Conservation (phyloP, 2,888 invertebrate species). For the Dioctria rufipes region DNA sequence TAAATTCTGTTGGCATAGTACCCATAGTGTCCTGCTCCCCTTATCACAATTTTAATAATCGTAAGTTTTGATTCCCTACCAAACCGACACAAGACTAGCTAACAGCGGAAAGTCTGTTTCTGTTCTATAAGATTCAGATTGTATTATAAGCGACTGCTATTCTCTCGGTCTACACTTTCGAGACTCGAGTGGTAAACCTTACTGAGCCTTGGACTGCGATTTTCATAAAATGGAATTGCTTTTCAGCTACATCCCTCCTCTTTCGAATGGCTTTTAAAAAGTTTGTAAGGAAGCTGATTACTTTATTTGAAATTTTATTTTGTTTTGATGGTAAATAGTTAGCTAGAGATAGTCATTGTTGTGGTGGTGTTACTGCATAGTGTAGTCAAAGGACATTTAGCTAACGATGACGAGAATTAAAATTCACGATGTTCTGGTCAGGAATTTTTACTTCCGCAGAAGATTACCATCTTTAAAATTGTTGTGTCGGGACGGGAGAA, state of each 20-base stretch:
- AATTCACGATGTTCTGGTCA: neutral
- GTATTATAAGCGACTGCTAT: no score
- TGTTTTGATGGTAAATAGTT: slow-evolving; percentile 42
- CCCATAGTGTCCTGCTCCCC: slow-evolving; percentile 21
- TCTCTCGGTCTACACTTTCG: neutral
- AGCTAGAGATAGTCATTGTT: neutral
- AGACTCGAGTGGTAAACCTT: neutral
- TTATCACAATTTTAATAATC: slow-evolving; percentile 46
- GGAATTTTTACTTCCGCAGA: no score
- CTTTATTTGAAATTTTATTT: slow-evolving; percentile 38
- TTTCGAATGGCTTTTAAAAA: slow-evolving; percentile 36
- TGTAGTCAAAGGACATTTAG: neutral
- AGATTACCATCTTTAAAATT: no score
- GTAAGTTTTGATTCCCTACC: slow-evolving; percentile 47
- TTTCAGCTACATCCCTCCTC: slow-evolving; percentile 11
- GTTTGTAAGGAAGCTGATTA: slow-evolving; percentile 17
- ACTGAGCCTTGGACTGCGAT: slow-evolving; percentile 19
- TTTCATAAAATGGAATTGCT: slow-evolving; percentile 49
- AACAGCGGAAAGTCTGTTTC: slow-evolving; percentile 8
- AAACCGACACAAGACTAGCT: no score
- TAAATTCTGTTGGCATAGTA: neutral
- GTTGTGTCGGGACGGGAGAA: no score
- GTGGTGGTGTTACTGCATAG: no score
- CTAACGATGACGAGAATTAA: neutral
- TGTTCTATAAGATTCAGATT: neutral